phyloP scores from a whole-genome alignment of 2,888 invertebrate species.

The Platynereis dumerilii region DNA sequence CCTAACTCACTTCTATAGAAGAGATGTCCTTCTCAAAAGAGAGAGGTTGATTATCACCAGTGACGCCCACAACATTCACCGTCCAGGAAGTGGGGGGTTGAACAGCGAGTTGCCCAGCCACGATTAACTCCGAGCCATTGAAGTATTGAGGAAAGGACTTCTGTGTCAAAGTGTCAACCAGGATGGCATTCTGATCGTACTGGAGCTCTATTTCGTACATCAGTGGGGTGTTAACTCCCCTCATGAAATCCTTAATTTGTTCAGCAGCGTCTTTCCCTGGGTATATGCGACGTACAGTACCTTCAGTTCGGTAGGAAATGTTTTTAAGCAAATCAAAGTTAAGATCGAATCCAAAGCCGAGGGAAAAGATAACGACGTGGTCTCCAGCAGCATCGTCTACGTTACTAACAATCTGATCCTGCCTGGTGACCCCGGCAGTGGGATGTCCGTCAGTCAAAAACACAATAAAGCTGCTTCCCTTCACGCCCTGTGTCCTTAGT shows the following conservation, averaged over 20 bases:
- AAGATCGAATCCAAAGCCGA: conserved; percentile 73
- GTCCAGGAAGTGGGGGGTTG: conserved; percentile 3
- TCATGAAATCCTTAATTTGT: conserved; percentile 71
- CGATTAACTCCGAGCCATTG: conserved; percentile 72
- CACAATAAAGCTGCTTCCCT: conserved; percentile 49
- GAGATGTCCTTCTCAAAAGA: not conserved
- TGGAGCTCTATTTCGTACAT: conserved; percentile 69
- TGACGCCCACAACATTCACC: conserved; percentile 21
- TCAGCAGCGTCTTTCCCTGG: conserved; percentile 75
- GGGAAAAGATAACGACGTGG: conserved; percentile 68
- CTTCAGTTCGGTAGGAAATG: conserved; percentile 72
- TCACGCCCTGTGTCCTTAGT: not conserved
- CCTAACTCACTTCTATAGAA: too few species aligned
- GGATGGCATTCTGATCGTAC: conserved; percentile 15
- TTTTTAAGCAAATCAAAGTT: conserved; percentile 73
- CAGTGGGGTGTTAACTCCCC: conserved; percentile 74
- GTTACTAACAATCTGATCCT: conserved; percentile 48
- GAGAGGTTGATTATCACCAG: not conserved
- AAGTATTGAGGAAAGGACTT: conserved; percentile 67
- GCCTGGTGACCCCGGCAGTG: conserved; percentile 57
- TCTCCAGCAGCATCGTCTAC: conserved; percentile 39
- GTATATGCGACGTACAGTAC: conserved; percentile 77
- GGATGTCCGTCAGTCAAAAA: conserved; percentile 66
- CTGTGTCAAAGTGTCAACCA: conserved; percentile 59
- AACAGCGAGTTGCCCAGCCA: conserved; percentile 67